phyloP scores from a whole-genome alignment of 2,113 vertebrate genomes.

The Papio anubis region DNA sequence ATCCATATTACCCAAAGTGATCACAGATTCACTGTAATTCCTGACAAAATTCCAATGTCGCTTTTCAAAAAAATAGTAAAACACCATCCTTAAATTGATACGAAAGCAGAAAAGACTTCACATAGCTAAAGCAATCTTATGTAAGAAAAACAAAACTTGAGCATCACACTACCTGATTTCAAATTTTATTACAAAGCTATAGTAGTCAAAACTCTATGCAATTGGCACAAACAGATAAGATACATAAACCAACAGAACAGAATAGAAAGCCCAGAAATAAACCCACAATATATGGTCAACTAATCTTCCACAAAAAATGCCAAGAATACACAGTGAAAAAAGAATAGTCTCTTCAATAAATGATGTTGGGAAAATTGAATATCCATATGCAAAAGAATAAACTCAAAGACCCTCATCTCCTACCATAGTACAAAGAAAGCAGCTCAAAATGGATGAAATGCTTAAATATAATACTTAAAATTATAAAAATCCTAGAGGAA shows the following conservation, averaged over 20 bases:
- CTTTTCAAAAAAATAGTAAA: not conserved
- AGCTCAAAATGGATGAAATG: not conserved
- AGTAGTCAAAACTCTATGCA: not conserved
- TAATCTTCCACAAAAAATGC: not conserved
- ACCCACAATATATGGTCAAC: not conserved
- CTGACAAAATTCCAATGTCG: not conserved
- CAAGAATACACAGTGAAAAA: not conserved
- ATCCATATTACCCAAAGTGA: not conserved
- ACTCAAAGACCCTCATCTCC: not conserved
- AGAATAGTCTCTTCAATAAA: not conserved
- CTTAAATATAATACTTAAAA: not conserved
- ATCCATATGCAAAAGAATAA: not conserved
- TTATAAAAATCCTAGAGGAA: not conserved
- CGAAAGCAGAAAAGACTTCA: not conserved
- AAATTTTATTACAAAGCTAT: not conserved
- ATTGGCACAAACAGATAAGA: not conserved
- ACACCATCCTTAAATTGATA: not conserved
- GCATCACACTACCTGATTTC: not conserved
- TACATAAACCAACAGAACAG: not conserved
- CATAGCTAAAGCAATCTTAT: not conserved
- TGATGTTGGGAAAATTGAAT: not conserved
- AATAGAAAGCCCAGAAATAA: not conserved
- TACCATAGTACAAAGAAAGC: not conserved
- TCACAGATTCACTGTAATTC: not conserved
- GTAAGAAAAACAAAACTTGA: not conserved